Base-by-base conservation (phyloP, 2,113 vertebrate genomes). In the Cyphomyrus plagiostoma region DNA sequence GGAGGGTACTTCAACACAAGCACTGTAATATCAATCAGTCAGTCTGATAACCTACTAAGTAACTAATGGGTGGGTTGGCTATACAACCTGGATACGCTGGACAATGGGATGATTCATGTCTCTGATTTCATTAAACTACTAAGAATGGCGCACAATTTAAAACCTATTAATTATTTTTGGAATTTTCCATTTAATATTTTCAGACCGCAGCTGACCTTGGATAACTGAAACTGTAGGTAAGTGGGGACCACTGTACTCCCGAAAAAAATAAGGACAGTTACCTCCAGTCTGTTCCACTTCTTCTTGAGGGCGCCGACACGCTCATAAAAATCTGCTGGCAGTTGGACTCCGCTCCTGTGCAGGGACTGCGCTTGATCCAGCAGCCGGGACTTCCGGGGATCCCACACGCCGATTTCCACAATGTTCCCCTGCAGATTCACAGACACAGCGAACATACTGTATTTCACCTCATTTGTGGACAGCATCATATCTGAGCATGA, bases 231-330 rank as follows among this genome's bases (percentile, higher is more conserved):
- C 9, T 23, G 3, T 30, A 10, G 62, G n/a, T 70, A 70, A 70
- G 62, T 3, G 42, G 77, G 19, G 5, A 82, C 77, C 35, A 82
- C 42, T 23, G 15, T 82, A 10, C 49, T 58, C 9, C 74, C 50
- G 48, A 80, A 66, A 48, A 21, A 89, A 56, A 85, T 46, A 39
- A 35, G 46, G 30, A 30, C 6, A 21, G 85, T 62, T 87, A 99
- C 98, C 98, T 97, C 96, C 93, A 99, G 96, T 93, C 98, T 96
- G 89, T 95, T 95, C 98, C 98, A 99, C 89, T 98, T 98, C 95
- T 97, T 96, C 90, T 96, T 97, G 95, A 99, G 97, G 95, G 96
- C 96, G 95, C 96, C 97, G 93, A 98, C 95, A 92, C 96, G 97
- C 93, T 96, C 95, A 94, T 97, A 95, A 92, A 99, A 96, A 95